Base-by-base conservation (phyloP, 2,797 vertebrate genomes). In the Phaenicophaeus curvirostris region DNA sequence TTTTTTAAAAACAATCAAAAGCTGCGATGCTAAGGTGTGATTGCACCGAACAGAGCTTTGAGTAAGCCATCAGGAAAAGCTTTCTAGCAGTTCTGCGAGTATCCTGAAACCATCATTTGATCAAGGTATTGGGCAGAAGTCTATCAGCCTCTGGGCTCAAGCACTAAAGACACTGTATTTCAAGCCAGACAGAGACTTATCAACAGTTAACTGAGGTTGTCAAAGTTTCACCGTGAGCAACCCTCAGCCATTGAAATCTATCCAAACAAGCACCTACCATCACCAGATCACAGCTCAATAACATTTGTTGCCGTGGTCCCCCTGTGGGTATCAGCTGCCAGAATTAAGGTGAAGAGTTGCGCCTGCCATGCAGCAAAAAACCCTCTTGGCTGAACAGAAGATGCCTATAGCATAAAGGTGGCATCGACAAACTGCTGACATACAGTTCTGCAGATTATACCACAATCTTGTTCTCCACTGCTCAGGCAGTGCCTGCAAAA, bases 401-500 rank as follows among this genome's bases (percentile, higher is more conserved):
- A 75, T 35, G 11, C 31, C 50, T 41, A 44, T 73, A 13, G 24
- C 39, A 84, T 35, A 53, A 75, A 88, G 14, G 30, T 31, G 14
- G 30, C 46, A 89, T 10, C 2, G 1, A 33, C 11, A 16, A 83
- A 78, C 25, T 42, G 65, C 15, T 90, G 20, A 39, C 28, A 61
- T 1, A 2, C 13, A 72, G 46, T n/a, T 78, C 69, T 55, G 33
- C 11, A 8, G 41, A 39, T 11, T 27, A 41, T 23, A 41, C 41
- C 25, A 81, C 17, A 62, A 19, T 27, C 27, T 41, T 11, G 42
- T 46, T 73, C 67, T 82, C 58, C 48, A 21, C 5, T 48, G 28
- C 46, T 76, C 35, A 85, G 20, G 27, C 21, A 74, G 13, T 67
- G 81, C 42, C 75, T 83, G 58, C 12, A 87, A 76, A 92, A 54